Conservation (phyloP, 2,113 vertebrate genomes). For the Caretta caretta region DNA sequence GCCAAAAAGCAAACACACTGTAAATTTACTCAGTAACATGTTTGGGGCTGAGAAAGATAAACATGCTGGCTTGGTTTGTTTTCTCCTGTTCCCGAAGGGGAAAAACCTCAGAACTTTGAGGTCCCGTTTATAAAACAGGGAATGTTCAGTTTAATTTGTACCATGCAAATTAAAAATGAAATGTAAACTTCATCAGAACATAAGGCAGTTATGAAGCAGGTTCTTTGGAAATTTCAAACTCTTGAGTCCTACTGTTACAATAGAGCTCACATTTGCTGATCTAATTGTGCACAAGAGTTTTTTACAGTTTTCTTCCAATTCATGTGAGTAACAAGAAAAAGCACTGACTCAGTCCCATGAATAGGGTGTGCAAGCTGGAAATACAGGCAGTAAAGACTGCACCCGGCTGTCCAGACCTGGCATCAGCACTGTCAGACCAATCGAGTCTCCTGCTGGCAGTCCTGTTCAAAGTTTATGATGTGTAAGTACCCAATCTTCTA, state of each 20-base stretch:
- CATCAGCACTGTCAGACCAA: not conserved
- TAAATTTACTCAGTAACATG: not conserved
- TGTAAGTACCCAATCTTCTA: not conserved
- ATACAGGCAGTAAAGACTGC: not conserved
- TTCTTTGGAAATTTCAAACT: not conserved
- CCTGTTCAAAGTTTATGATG: not conserved
- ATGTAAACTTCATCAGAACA: not conserved
- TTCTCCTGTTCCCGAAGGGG: not conserved
- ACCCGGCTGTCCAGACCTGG: not conserved
- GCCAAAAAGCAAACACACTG: not conserved
- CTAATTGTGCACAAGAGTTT: not conserved
- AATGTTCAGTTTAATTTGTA: not conserved
- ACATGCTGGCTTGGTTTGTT: not conserved
- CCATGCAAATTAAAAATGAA: not conserved
- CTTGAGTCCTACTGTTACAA: not conserved
- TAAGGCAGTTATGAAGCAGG: not conserved
- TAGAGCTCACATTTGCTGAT: not conserved
- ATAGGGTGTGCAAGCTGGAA: not conserved
- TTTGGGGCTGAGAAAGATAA: not conserved
- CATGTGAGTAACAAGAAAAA: not conserved
- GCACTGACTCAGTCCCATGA: not conserved
- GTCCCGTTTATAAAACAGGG: not conserved
- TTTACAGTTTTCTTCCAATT: not conserved
- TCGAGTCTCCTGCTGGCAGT: not conserved
- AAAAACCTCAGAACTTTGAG: not conserved